Evolutionary conservation across 1,140 invertebrate species (phyloP).

Genomic region (Asobara japonica): DNA sequence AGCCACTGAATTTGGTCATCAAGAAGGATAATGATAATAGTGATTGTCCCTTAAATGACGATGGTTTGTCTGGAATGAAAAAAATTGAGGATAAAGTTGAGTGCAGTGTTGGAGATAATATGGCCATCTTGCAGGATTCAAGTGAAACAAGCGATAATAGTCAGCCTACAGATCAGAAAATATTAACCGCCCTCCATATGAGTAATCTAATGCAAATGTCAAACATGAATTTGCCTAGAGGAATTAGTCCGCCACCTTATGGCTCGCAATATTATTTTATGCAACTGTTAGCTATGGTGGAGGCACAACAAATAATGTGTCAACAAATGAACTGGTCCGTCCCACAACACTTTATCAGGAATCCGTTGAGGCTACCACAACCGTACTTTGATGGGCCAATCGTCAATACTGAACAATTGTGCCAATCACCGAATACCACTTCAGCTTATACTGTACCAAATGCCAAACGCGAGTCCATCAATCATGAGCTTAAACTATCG

Average conservation of each 20-base stretch:
- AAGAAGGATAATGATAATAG: slow-evolving; percentile 55
- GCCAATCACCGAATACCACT: slow-evolving; percentile 53
- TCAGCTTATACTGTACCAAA: slow-evolving; percentile 58
- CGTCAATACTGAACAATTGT: slow-evolving; percentile 55
- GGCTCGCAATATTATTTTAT: slow-evolving; percentile 59
- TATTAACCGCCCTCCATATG: slow-evolving; percentile 72
- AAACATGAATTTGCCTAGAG: slow-evolving; percentile 53
- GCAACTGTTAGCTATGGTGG: slow-evolving; percentile 62
- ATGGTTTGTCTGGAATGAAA: slow-evolving; percentile 30
- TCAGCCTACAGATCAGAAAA: slow-evolving; percentile 68
- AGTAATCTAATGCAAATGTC: slow-evolving; percentile 68
- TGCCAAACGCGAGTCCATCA: slow-evolving; percentile 63
- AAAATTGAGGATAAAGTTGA: slow-evolving; percentile 46
- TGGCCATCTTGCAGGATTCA: slow-evolving; percentile 61
- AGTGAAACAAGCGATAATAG: slow-evolving; percentile 55
- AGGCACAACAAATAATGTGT: slow-evolving; percentile 66
- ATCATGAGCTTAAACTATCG: slow-evolving; percentile 56
- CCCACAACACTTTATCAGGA: slow-evolving; percentile 56
- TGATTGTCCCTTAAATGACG: slow-evolving; percentile 22
- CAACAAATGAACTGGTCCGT: slow-evolving; percentile 63
- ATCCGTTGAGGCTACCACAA: slow-evolving; percentile 53
- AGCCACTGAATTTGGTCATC: slow-evolving; percentile 65
- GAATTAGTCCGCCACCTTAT: slow-evolving; percentile 51
- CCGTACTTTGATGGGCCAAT: slow-evolving; percentile 58
- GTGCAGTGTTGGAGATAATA: slow-evolving; percentile 49